A percentile compares a stretch with the other conserved stretches of the same genome.
Evolutionary conservation across 2,888 invertebrate genomes (phyloP).

Genomic region (Scrobipalpa atriplicella): DNA sequence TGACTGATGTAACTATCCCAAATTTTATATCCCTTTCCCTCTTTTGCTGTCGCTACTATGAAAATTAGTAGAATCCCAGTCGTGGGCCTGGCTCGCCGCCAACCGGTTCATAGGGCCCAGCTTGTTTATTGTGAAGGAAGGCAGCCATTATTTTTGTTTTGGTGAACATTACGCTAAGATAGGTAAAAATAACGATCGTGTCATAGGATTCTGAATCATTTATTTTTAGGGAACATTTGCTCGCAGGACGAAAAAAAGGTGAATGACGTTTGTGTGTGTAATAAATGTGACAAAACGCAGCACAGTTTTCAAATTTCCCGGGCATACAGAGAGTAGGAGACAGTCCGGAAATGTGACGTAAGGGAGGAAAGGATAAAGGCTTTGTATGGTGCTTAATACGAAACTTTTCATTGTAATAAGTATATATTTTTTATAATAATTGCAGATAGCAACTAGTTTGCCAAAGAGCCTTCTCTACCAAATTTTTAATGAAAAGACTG

Average conservation of each 20-base stretch:
- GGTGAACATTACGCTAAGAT: slow-evolving; percentile 29
- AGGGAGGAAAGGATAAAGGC: no score
- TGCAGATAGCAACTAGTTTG: slow-evolving; percentile 1
- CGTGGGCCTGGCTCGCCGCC: background rate
- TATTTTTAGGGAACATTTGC: background rate
- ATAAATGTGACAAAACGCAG: no score
- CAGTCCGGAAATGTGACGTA: no score
- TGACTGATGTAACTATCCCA: no score
- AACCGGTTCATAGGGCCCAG: slow-evolving; percentile 6
- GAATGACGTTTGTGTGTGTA: background rate
- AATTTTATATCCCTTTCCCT: no score
- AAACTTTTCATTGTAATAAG: no score
- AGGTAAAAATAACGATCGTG: slow-evolving; percentile 11
- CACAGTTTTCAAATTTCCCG: no score
- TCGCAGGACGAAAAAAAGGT: background rate
- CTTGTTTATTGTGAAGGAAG: slow-evolving; percentile 27
- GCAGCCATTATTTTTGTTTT: slow-evolving; percentile 21
- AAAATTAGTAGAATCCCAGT: slow-evolving; percentile 10
- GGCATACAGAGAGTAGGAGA: no score
- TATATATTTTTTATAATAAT: background rate
- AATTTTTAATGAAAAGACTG: slow-evolving; percentile 11
- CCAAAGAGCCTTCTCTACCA: background rate
- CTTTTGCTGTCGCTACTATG: background rate
- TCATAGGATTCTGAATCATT: background rate
- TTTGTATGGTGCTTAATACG: no score